phyloP scores from a whole-genome alignment of 2,797 vertebrate species.

The Neosilurus mollespiculum region DNA sequence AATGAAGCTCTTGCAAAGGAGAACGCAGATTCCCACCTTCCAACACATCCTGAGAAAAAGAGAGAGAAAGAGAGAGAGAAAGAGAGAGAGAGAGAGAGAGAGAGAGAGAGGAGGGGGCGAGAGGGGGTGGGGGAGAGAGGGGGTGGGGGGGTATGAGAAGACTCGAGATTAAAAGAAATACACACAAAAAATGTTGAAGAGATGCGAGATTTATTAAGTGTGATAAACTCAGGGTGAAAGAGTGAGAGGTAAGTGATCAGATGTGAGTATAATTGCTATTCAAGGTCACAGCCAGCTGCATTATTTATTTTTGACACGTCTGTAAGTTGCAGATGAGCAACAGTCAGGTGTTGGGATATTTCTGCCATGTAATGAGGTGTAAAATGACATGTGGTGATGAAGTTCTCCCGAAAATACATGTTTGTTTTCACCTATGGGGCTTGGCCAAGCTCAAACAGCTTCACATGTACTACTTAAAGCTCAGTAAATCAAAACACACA shows the following conservation, averaged over 20 bases:
- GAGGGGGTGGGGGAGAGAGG: neutral
- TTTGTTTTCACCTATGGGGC: conserved; percentile 45
- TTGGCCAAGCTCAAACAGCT: neutral
- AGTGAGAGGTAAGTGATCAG: conserved; percentile 19
- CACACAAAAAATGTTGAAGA: neutral
- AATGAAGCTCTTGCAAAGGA: conserved; percentile 93
- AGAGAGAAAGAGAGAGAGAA: neutral
- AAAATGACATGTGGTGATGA: conserved; percentile 48
- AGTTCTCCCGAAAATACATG: conserved; percentile 58
- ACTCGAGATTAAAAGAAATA: neutral
- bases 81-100: too few relatives aligned
- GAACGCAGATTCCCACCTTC: conserved; percentile 89
- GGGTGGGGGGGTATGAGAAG: neutral
- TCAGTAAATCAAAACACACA: conserved; percentile 58
- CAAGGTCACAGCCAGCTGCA: conserved; percentile 34
- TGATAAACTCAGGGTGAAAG: neutral
- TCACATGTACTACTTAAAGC: conserved; percentile 5
- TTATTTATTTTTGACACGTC: conserved; percentile 51
- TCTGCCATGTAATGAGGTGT: conserved; percentile 44
- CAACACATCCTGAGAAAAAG: conserved; percentile 82
- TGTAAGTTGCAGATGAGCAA: conserved; percentile 41
- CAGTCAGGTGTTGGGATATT: conserved; percentile 54
- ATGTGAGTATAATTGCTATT: conserved; percentile 31
- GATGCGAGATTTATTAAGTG: neutral
- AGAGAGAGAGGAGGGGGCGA: neutral